Conservation (phyloP, 1,140 invertebrate genomes). For the Dreissena polymorpha region DNA sequence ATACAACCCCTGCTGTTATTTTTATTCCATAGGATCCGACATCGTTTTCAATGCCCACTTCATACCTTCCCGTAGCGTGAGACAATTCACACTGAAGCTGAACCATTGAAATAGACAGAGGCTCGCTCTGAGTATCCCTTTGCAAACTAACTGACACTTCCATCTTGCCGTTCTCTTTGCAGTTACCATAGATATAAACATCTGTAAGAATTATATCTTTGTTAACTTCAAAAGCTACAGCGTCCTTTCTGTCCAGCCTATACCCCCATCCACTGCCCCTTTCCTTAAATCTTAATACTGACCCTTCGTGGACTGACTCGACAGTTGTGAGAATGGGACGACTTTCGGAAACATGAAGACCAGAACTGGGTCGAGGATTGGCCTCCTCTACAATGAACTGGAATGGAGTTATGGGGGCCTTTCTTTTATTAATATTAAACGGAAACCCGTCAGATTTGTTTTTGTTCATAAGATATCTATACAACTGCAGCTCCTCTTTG, state of each 20-base stretch:
- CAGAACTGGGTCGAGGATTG: neutral
- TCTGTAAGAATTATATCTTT: constrained; percentile 22
- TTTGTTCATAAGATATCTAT: constrained; percentile 27
- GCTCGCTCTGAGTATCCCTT: neutral
- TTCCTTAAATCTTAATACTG: constrained; percentile 23
- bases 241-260: constrained; percentile 41
- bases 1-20: constrained; percentile 19
- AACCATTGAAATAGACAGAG: neutral
- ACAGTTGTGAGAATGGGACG: constrained; percentile 22
- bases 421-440: constrained; percentile 17
- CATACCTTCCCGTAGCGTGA: constrained; percentile 1
- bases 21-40: constrained; percentile 27
- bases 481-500: constrained; percentile 31
- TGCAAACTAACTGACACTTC: constrained; percentile 9
- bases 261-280: constrained; percentile 40
- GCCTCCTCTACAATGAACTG: constrained; percentile 3
- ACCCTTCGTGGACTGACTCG: neutral
- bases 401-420: constrained; percentile 19
- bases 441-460: constrained; percentile 4
- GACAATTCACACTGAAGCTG: constrained; percentile 1
- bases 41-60: constrained; percentile 43
- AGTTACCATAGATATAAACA: constrained; percentile 31
- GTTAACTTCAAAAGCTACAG: constrained; percentile 10
- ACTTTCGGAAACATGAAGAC: neutral
- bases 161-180: constrained; percentile 33